phyloP scores from a whole-genome alignment of 2,113 vertebrate species.

The Pelmatolapia mariae region DNA sequence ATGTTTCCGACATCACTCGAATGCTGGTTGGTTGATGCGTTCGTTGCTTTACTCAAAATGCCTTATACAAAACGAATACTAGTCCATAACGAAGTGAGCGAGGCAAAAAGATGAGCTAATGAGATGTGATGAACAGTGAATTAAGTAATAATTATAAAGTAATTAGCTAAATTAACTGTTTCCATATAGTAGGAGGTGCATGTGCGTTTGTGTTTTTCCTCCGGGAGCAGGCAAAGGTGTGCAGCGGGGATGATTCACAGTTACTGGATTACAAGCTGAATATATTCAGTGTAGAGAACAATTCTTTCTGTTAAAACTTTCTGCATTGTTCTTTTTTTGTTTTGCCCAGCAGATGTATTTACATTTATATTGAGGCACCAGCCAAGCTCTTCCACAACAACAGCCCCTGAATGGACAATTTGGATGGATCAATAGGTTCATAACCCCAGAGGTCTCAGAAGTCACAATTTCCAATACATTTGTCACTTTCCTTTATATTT shows the following conservation, averaged over 20 bases:
- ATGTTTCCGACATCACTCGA: not conserved
- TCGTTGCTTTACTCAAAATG: not conserved
- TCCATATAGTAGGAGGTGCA: not conserved
- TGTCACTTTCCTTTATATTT: not conserved
- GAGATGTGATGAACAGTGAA: slow-evolving; percentile 9
- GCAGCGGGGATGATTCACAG: not conserved
- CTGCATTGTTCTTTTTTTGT: not conserved
- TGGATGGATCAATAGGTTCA: not conserved
- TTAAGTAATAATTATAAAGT: slow-evolving; percentile 15
- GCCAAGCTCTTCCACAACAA: not conserved
- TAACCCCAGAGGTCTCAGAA: not conserved
- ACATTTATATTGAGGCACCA: not conserved
- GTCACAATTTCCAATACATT: not conserved
- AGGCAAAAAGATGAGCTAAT: not conserved
- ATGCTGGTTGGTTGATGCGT: not conserved
- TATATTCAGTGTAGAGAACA: not conserved
- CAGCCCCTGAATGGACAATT: not conserved
- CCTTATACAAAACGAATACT: fast-evolving
- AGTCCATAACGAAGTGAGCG: not conserved
- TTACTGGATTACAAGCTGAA: not conserved
- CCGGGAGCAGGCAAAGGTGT: not conserved
- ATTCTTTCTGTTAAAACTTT: not conserved
- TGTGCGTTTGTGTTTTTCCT: not conserved
- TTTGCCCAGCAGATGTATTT: not conserved
- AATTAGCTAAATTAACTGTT: slow-evolving; percentile 8